phyloP scores from a whole-genome alignment of 2,797 vertebrate species.

The Sebastes diploproa region DNA sequence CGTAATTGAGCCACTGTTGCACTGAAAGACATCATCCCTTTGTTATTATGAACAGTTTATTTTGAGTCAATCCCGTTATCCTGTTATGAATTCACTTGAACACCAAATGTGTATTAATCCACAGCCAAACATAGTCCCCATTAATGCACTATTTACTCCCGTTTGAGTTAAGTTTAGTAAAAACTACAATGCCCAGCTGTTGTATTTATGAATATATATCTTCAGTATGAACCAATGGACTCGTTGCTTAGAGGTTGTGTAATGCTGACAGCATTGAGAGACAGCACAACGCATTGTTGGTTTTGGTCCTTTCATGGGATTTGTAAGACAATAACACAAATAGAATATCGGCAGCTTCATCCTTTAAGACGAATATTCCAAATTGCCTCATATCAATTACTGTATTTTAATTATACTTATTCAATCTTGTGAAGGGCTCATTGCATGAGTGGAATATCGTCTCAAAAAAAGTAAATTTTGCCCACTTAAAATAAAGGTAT shows the following conservation, averaged over 20 bases:
- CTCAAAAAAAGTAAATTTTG: too few relatives aligned
- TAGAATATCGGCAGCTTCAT: not conserved
- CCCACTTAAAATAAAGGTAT: too few relatives aligned
- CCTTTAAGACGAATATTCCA: not conserved
- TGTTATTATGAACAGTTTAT: not conserved
- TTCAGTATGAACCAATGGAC: not conserved
- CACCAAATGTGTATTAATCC: not conserved
- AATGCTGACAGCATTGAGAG: not conserved
- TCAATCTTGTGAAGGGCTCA: too few relatives aligned
- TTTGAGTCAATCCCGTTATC: not conserved
- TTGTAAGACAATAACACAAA: not conserved
- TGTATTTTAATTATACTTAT: too few relatives aligned
- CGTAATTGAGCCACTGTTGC: not conserved
- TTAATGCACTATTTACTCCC: too few relatives aligned
- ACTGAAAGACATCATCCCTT: not conserved
- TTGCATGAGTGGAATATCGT: too few relatives aligned
- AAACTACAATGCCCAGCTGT: not conserved
- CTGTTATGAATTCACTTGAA: not conserved
- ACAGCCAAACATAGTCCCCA: not conserved
- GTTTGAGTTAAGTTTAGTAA: too few relatives aligned
- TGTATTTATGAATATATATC: not conserved
- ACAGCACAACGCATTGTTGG: not conserved
- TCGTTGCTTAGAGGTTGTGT: not conserved
- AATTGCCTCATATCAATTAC: not conserved
- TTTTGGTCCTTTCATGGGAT: not conserved